Conservation (phyloP, 2,113 vertebrate species). For the Speoplatyrhinus poulsoni region DNA sequence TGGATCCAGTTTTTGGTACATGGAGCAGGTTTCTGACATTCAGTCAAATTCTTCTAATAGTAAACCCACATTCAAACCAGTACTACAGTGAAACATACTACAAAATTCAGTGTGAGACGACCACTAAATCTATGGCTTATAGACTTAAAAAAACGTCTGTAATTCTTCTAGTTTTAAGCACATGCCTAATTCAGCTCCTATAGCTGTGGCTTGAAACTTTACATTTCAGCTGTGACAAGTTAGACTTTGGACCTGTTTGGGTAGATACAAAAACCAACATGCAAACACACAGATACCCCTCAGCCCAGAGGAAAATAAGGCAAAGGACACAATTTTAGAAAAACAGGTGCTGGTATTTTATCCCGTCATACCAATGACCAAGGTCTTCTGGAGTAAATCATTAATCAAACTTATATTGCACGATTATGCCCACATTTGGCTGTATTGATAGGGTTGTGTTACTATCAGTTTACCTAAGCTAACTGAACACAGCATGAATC, state of each 20-base stretch:
- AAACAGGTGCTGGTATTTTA: conserved; percentile 47
- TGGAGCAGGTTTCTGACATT: conserved; percentile 15
- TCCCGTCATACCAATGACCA: conserved; percentile 43
- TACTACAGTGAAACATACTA: conserved; percentile 13
- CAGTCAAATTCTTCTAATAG: conserved; percentile 24
- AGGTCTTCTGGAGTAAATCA: conserved; percentile 74
- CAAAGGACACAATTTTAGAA: conserved; percentile 25
- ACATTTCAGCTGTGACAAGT: conserved; percentile 15
- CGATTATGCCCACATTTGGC: conserved; percentile 18
- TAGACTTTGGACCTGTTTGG: conserved; percentile 64
- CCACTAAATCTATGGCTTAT: conserved; percentile 45
- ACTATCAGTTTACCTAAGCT: neutral
- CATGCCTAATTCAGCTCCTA: conserved; percentile 22
- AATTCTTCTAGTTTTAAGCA: conserved; percentile 50
- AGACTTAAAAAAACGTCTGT: conserved; percentile 46
- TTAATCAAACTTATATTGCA: conserved; percentile 58
- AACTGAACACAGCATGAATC: conserved; percentile 38
- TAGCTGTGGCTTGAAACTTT: neutral
- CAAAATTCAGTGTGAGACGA: conserved; percentile 22
- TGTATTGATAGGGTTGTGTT: neutral
- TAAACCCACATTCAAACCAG: conserved; percentile 26
- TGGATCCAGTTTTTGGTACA: conserved; percentile 5
- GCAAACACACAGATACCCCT: neutral
- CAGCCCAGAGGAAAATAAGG: conserved; percentile 21
- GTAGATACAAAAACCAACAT: conserved; percentile 36